Percentiles rank a stretch among this genome's conserved stretches.
Evolutionary conservation across 2,888 invertebrate species (phyloP).

Genomic region (Tipula vernalis): DNA sequence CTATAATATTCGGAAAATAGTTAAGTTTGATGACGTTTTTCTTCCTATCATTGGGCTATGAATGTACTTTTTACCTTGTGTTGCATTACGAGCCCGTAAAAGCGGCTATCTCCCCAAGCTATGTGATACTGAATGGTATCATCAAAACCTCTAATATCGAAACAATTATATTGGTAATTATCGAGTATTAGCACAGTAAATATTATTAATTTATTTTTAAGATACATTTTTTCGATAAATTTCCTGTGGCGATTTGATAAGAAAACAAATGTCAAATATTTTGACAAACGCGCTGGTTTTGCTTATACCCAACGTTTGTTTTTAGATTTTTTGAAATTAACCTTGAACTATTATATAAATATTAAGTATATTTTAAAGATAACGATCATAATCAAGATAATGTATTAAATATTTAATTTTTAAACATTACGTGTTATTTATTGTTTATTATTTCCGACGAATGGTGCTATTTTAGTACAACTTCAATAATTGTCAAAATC

Average conservation of each 20-base stretch:
- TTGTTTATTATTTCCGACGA: too few relatives aligned
- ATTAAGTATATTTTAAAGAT: too few relatives aligned
- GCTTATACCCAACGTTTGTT: too few relatives aligned
- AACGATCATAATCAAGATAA: too few relatives aligned
- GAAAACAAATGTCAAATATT: neutral
- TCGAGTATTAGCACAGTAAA: neutral
- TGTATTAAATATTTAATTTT: too few relatives aligned
- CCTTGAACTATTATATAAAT: too few relatives aligned
- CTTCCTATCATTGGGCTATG: neutral
- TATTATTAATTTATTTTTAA: neutral
- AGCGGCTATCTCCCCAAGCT: constrained; percentile 41
- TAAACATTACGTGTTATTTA: too few relatives aligned
- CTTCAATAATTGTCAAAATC: too few relatives aligned
- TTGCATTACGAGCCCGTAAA: neutral
- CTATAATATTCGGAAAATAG: constrained; percentile 19
- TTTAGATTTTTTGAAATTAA: too few relatives aligned
- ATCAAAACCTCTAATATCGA: constrained; percentile 66
- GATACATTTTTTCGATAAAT: neutral
- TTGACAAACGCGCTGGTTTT: neutral
- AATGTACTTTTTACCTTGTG: neutral
- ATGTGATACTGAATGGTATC: constrained; percentile 69
- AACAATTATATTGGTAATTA: constrained; percentile 26
- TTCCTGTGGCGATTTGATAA: neutral
- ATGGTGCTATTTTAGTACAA: too few relatives aligned
- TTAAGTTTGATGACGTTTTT: constrained; percentile 23